phyloP scores from a whole-genome alignment of 64 coral and sea anemone genomes.

The Trachythela sp. region DNA sequence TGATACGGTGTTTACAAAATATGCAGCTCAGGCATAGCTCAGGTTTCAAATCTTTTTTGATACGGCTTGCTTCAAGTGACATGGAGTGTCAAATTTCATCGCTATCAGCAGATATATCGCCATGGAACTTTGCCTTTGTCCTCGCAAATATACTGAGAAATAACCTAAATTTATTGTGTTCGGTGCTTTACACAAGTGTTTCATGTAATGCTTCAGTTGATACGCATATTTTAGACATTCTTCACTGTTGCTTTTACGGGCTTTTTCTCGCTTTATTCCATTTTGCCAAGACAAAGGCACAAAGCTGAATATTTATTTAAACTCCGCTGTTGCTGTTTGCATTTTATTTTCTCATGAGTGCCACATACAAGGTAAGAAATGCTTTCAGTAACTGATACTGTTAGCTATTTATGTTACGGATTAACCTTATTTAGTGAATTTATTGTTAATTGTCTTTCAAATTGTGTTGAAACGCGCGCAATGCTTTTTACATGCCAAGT shows the following conservation, averaged over 20 bases:
- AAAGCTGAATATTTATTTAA: neutral
- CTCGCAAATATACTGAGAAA: neutral
- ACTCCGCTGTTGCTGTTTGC: neutral
- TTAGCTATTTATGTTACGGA: neutral
- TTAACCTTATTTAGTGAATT: neutral
- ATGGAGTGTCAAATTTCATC: constrained; percentile 1
- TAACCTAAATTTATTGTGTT: neutral
- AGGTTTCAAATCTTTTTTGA: neutral
- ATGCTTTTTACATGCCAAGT: neutral
- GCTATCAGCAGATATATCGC: neutral
- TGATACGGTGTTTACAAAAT: neutral
- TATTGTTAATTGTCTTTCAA: neutral
- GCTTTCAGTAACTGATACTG: neutral
- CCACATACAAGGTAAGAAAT: neutral
- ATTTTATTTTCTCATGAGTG: neutral
- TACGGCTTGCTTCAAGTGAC: neutral
- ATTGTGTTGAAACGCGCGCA: neutral
- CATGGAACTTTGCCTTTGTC: neutral
- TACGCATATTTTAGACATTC: neutral
- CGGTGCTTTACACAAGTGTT: neutral
- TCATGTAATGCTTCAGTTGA: neutral
- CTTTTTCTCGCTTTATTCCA: neutral
- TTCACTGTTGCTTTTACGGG: neutral
- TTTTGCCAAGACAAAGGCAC: neutral
- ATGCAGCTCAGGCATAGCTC: neutral